phyloP scores from a whole-genome alignment of 2,797 vertebrate species.

The Pygocentrus nattereri region DNA sequence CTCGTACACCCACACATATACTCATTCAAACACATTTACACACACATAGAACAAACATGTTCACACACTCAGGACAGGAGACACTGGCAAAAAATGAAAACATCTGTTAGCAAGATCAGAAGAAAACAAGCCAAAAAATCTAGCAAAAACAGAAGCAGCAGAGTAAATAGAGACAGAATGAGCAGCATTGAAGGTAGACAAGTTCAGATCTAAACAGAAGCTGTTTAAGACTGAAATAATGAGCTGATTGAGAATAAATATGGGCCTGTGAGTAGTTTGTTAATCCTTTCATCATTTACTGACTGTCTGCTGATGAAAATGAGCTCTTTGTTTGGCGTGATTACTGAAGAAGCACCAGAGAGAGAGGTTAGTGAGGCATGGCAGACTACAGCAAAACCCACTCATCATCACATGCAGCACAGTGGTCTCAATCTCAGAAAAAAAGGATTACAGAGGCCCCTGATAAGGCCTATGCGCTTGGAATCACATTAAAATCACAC shows the following conservation, averaged over 20 bases:
- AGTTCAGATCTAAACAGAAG: neutral
- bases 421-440: neutral
- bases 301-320: neutral
- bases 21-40: neutral
- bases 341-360: neutral
- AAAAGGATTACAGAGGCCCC: neutral
- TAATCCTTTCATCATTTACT: neutral
- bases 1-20: neutral
- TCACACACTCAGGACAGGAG: neutral
- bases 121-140: neutral
- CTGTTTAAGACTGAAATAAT: neutral
- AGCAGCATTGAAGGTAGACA: constrained; percentile 1
- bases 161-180: neutral
- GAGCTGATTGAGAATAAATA: neutral
- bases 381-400: constrained; percentile 22
- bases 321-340: neutral
- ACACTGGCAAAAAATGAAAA: constrained; percentile 19
- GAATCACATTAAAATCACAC: neutral
- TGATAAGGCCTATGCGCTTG: neutral
- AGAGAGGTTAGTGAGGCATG: neutral
- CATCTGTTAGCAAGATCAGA: constrained; percentile 37
- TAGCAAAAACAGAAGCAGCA: constrained; percentile 16
- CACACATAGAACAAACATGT: neutral
- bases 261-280: neutral
- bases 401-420: constrained; percentile 1